Conservation (phyloP, 2,888 invertebrate genomes). For the Acanthoscelides obtectus region DNA sequence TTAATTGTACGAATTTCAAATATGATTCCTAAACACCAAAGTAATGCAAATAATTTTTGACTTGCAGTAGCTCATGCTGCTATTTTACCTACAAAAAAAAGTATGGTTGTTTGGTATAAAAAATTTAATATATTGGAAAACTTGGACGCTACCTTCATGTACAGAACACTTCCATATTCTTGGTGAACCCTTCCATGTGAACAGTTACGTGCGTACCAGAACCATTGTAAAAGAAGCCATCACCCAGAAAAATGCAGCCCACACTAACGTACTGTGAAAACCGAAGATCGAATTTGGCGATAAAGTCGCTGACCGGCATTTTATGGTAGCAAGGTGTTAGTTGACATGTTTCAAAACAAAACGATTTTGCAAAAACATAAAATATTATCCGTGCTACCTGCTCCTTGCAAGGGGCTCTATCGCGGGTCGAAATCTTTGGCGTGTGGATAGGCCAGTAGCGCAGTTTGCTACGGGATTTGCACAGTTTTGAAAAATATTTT, state of each 20-base stretch:
- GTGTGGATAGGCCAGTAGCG: neutral
- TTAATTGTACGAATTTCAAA: too few relatives aligned
- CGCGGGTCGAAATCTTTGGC: neutral
- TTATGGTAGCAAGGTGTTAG: conserved; percentile 19
- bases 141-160: too few relatives aligned
- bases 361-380: conserved; percentile 15
- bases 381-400: neutral
- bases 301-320: conserved; percentile 4
- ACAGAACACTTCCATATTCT: too few relatives aligned
- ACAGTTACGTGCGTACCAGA: neutral
- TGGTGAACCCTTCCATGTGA: neutral
- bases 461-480: neutral
- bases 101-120: too few relatives aligned
- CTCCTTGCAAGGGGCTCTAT: neutral
- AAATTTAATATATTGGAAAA: too few relatives aligned
- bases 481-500: neutral
- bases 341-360: conserved; percentile 24
- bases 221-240: neutral
- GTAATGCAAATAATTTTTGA: too few relatives aligned
- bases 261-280: neutral
- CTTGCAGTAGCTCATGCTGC: too few relatives aligned
- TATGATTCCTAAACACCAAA: too few relatives aligned
- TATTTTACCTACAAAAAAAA: too few relatives aligned
- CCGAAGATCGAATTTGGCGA: neutral
- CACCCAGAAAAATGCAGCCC: neutral